Percentiles rank a stretch among this genome's conserved stretches.
Evolutionary conservation across 2,797 vertebrate species (phyloP).

Genomic region (Pelochelys cantorii): DNA sequence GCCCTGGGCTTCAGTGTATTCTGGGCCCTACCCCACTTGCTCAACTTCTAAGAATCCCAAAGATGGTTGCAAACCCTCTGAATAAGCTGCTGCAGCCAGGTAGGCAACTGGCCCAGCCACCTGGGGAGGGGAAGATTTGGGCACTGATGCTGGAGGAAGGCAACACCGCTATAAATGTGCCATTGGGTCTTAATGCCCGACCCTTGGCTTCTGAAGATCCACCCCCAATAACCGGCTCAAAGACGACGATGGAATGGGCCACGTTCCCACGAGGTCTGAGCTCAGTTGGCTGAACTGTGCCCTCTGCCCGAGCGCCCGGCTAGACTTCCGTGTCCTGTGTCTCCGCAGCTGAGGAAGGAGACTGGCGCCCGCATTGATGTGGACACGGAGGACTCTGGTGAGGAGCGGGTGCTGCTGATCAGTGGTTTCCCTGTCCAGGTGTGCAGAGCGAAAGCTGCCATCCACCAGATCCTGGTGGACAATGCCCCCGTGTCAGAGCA

Average conservation of each 20-base stretch:
- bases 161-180: background rate
- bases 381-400: conserved; percentile 65
- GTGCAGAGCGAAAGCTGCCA: conserved; percentile 84
- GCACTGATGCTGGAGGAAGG: background rate
- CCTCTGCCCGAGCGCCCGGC: background rate
- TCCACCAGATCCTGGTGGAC: conserved; percentile 85
- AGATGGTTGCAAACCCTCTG: background rate
- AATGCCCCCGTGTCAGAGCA: conserved; percentile 80
- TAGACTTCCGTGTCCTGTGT: background rate
- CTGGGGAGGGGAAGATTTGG: background rate
- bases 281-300: background rate
- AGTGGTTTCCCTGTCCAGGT: conserved; percentile 88
- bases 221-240: background rate
- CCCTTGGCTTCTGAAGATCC: background rate
- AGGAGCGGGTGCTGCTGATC: conserved; percentile 82
- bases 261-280: background rate
- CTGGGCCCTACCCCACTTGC: too few relatives aligned
- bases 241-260: background rate
- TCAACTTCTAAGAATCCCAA: background rate
- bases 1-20: background rate
- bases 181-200: background rate
- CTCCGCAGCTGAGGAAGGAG: conserved; percentile 84
- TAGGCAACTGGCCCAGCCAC: too few relatives aligned
- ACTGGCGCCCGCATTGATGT: conserved; percentile 84
- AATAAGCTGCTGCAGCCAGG: background rate